A percentile compares a stretch with the other conserved stretches of the same genome.
Evolutionary conservation across 2,888 invertebrate genomes (phyloP).

Genomic region (Panzeria rudis): DNA sequence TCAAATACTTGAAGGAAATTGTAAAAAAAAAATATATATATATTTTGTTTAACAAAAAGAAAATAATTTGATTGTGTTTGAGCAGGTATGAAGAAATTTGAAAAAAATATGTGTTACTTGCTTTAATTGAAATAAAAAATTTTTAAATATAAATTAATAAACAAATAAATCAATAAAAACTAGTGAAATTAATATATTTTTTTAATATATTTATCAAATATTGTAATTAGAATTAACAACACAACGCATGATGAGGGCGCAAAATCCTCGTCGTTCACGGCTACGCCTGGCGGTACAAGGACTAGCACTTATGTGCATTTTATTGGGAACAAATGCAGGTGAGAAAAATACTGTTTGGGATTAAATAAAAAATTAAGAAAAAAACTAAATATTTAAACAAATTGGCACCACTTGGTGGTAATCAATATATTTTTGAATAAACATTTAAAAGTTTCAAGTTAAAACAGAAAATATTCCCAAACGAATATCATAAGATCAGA

Average conservation of each 20-base stretch:
- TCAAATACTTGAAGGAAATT: neutral
- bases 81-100: constrained; percentile 31
- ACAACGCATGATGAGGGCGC: constrained; percentile 63
- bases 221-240: constrained; percentile 32
- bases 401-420: constrained; percentile 29
- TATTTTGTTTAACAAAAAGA: neutral
- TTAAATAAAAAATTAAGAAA: neutral
- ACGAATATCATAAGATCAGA: neutral
- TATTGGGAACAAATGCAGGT: constrained; percentile 68
- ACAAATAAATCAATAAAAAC: neutral
- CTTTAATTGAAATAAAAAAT: constrained; percentile 20
- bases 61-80: constrained; percentile 13
- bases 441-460: neutral
- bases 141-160: neutral
- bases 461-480: neutral
- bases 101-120: neutral
- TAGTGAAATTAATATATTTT: neutral
- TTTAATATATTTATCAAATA: constrained; percentile 37
- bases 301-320: constrained; percentile 56
- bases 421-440: neutral
- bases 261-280: constrained; percentile 44
- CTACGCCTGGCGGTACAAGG: constrained; percentile 39
- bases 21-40: neutral
- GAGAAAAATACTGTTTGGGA: constrained; percentile 5
- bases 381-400: neutral